A percentile compares a stretch with the other conserved stretches of the same genome.
Conservation (phyloP, 1,140 invertebrate species). For the Sitodiplosis mosellana region DNA sequence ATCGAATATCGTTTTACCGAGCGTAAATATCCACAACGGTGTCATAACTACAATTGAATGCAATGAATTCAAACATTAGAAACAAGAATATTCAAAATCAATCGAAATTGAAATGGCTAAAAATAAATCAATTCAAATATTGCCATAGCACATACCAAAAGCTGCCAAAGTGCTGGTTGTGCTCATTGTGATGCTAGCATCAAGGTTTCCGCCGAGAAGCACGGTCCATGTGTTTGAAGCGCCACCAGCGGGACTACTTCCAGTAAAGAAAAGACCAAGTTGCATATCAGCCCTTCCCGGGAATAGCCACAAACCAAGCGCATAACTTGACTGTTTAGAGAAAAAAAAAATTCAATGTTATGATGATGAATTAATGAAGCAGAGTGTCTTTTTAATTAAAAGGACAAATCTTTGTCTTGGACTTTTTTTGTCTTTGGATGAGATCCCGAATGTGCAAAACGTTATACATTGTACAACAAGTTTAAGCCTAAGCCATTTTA, state of each 20-base stretch:
- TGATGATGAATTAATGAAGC: no score
- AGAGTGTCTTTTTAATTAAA: no score
- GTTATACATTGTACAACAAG: no score
- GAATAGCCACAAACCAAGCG: constrained; percentile 52
- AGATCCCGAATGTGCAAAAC: no score
- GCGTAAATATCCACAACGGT: constrained; percentile 84
- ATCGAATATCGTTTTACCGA: constrained; percentile 66
- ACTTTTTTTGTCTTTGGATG: no score
- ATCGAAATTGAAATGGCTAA: no score
- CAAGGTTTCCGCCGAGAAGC: constrained; percentile 69
- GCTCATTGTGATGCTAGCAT: constrained; percentile 85
- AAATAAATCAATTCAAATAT: background rate
- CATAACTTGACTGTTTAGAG: constrained; percentile 48
- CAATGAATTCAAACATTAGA: no score
- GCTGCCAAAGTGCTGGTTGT: constrained; percentile 65
- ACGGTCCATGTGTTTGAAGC: constrained; percentile 91
- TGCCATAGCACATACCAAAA: constrained; percentile 42
- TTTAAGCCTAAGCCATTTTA: no score
- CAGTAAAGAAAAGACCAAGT: constrained; percentile 80
- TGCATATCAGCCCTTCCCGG: constrained; percentile 46
- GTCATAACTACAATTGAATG: constrained; percentile 52
- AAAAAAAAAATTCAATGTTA: no score
- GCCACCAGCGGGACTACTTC: constrained; percentile 73
- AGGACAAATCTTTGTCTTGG: no score
- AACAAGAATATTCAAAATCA: background rate